Conservation (phyloP, 2,113 vertebrate genomes). For the Danionella cerebrum region DNA sequence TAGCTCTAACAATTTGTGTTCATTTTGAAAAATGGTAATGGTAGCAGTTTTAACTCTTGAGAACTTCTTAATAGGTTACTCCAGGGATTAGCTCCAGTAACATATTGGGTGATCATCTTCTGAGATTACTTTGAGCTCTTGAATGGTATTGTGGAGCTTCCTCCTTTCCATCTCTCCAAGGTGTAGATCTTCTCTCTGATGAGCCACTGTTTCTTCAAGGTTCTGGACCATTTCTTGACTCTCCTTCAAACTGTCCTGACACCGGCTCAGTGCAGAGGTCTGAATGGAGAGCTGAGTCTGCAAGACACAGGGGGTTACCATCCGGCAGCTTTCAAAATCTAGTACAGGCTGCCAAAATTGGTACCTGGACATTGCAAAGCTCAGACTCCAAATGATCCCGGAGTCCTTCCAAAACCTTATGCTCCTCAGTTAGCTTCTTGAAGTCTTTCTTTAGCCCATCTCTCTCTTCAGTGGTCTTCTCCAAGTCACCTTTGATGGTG, state of each 20-base stretch:
- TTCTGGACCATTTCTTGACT: conserved; percentile 36
- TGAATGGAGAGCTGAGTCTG: conserved; percentile 54
- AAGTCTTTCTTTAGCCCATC: conserved; percentile 45
- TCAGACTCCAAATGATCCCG: conserved; percentile 50
- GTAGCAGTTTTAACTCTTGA: too few species aligned
- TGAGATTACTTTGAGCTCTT: conserved; percentile 83
- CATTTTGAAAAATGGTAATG: too few species aligned
- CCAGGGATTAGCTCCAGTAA: too few species aligned
- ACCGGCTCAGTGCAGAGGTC: conserved; percentile 39
- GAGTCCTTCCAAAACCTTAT: conserved; percentile 48
- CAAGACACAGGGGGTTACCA: background rate
- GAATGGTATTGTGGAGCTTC: conserved; percentile 73
- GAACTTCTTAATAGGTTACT: too few species aligned
- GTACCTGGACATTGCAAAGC: conserved; percentile 55
- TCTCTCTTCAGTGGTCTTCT: conserved; percentile 41
- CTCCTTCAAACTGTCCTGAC: conserved; percentile 43
- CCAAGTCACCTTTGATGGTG: conserved; percentile 46
- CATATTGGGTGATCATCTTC: background rate
- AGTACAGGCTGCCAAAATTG: too few species aligned
- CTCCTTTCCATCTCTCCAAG: conserved; percentile 75
- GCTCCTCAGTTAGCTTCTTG: conserved; percentile 34
- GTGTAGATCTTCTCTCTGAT: conserved; percentile 64
- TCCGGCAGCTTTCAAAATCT: background rate
- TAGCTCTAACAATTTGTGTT: too few species aligned
- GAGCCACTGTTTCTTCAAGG: conserved; percentile 40